Base-by-base conservation (phyloP, 2,113 vertebrate species). In the Eidolon helvum region DNA sequence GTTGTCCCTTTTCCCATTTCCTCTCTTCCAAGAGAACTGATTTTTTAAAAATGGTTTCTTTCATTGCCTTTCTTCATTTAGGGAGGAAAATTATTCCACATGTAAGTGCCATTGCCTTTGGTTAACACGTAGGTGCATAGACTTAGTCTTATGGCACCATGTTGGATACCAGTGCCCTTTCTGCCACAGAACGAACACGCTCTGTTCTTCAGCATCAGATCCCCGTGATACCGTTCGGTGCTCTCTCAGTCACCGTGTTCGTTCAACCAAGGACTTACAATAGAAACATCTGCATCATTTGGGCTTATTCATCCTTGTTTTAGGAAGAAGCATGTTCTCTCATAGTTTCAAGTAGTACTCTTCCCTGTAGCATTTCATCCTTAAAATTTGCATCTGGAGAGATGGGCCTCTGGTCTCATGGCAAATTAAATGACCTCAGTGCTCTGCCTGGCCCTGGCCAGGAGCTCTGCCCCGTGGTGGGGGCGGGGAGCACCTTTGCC, bases 171-270 rank as follows among this genome's bases (percentile, higher is more conserved):
- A 45, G 24, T n/a, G 10, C 4, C 11, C 28, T 63, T 45, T 22
- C 55, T 40, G 2, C 45, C 50, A 2, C 40, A 33, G 68, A 55
- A n/a, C 26, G 22, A 26, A 11, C 45, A 7, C 40, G 24, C 33
- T 83, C 15, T 57, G 0, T 33, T 45, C 10, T 4, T 33, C 48
- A 26, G 30, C 43, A 22, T 30, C 4, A 7, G 19, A 7, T 55
- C 22, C 57, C 10, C 1, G 0, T 40, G 26, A 3, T 15, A 16
- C 43, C 2, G 33, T 48, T 57, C 10, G 8, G 28, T 7, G 4
- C 40, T 19, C 28, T 59, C 40, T 43, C 1, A 53, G 80, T 66
- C 55, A 63, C 11, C 5, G 59, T 33, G 40, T 40, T 80, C 26
- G 53, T 18, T 45, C 38, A 48, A 0, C 75, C 15, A 0, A 45